These are phyloP conservation scores for Geopemphigus sp. DNA, from an alignment of 1,140 invertebrate species.

Conservation along the genomic window DNA sequence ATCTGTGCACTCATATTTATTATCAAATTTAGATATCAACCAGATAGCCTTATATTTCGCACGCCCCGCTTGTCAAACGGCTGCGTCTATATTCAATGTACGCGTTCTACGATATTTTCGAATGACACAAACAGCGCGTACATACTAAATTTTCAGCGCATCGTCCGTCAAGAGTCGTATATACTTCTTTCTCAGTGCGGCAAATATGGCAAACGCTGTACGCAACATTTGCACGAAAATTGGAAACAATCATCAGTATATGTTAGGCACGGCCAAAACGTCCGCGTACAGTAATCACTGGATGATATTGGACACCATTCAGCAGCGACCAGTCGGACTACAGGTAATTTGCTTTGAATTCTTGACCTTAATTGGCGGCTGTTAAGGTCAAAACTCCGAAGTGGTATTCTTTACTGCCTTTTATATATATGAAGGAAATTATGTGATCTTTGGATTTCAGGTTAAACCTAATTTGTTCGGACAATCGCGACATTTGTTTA, in stretches of 20 bases:
- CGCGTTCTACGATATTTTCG: no score
- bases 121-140: no score
- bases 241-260: conserved; percentile 41
- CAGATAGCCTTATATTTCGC: no score
- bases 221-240: conserved; percentile 42
- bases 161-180: background rate
- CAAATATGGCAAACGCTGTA: conserved; percentile 41
- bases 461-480: background rate
- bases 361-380: no score
- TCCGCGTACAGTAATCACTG: background rate
- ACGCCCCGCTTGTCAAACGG: no score
- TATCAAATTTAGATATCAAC: no score
- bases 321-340: background rate
- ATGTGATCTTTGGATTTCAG: background rate
- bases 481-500: background rate
- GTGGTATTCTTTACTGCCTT: no score
- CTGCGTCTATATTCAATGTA: no score
- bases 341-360: background rate
- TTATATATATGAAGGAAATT: background rate
- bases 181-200: background rate
- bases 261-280: background rate
- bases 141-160: no score
- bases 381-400: background rate
- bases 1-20: no score
- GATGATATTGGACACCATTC: background rate